These are phyloP conservation scores for Barypeithes pellucidus DNA, from an alignment of 2,888 invertebrate species.

Conservation along the genomic window DNA sequence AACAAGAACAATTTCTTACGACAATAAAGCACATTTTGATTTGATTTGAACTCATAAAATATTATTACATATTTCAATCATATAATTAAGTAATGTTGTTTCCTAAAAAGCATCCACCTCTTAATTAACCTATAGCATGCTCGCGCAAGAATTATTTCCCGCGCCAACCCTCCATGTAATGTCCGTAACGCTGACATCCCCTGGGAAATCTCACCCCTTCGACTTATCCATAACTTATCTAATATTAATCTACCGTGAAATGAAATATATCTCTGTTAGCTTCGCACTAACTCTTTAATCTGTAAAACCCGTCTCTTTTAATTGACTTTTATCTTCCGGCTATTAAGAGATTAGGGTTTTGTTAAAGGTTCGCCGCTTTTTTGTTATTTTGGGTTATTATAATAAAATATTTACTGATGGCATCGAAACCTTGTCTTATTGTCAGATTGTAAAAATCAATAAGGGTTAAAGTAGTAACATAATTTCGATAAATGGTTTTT, in stretches of 20 bases:
- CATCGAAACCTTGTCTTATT: neutral
- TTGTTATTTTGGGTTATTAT: slow-evolving; percentile 28
- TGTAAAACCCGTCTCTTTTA: slow-evolving; percentile 62
- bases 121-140: slow-evolving; percentile 29
- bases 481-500: too few species aligned
- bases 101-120: slow-evolving; percentile 8
- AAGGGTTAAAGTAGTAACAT: too few species aligned
- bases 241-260: slow-evolving; percentile 73
- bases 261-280: slow-evolving; percentile 67
- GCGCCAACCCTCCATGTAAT: slow-evolving; percentile 37
- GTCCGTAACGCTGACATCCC: slow-evolving; percentile 57
- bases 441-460: too few species aligned
- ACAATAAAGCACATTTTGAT: too few species aligned
- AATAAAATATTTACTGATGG: slow-evolving; percentile 30
- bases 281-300: slow-evolving; percentile 62
- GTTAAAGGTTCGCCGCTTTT: slow-evolving; percentile 22
- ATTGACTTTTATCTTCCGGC: slow-evolving; percentile 61
- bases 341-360: slow-evolving; percentile 48
- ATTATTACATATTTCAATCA: too few species aligned
- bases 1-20: too few species aligned
- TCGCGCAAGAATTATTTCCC: slow-evolving; percentile 34
- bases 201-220: slow-evolving; percentile 72
- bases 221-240: slow-evolving; percentile 72
- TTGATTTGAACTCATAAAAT: too few species aligned
- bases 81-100: neutral